Percentiles rank a stretch among this genome's conserved stretches.
Conservation (phyloP, 2,113 vertebrate genomes). For the Oncorhynchus nerka region DNA sequence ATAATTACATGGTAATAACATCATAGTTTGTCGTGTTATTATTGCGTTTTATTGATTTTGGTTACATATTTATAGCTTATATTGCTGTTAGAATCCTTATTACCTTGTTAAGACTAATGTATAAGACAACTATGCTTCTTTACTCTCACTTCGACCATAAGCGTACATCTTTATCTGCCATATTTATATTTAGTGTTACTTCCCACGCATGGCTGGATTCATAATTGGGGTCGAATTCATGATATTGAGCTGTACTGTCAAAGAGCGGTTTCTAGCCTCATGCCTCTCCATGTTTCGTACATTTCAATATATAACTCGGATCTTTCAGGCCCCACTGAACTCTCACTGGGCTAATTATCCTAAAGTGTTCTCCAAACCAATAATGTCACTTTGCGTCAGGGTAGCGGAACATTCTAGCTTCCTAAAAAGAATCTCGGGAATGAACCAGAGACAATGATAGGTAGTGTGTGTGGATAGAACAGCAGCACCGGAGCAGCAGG, state of each 20-base stretch:
- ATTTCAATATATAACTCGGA: slow-evolving; percentile 22
- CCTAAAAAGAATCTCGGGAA: slow-evolving; percentile 1
- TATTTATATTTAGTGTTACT: not conserved
- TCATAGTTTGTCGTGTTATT: no score
- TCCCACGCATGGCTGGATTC: not conserved
- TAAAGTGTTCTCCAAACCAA: slow-evolving; percentile 33
- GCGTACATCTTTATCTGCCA: not conserved
- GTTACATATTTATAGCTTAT: no score
- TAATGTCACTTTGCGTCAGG: slow-evolving; percentile 22
- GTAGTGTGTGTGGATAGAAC: not conserved
- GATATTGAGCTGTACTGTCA: not conserved
- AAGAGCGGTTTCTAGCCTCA: not conserved
- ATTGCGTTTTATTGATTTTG: no score
- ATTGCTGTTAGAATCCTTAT: no score
- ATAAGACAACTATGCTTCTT: no score
- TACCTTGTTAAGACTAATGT: no score
- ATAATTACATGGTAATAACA: no score
- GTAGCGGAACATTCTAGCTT: not conserved
- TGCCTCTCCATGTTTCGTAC: not conserved
- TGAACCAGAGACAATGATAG: not conserved
- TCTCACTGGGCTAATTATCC: slow-evolving; percentile 47
- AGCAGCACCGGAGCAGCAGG: not conserved
- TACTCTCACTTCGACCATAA: not conserved
- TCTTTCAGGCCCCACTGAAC: slow-evolving; percentile 25
- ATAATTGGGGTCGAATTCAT: slow-evolving; percentile 1